Evolutionary conservation across 2,113 vertebrate genomes (phyloP).

Genomic region (Grammomys dolichurus): DNA sequence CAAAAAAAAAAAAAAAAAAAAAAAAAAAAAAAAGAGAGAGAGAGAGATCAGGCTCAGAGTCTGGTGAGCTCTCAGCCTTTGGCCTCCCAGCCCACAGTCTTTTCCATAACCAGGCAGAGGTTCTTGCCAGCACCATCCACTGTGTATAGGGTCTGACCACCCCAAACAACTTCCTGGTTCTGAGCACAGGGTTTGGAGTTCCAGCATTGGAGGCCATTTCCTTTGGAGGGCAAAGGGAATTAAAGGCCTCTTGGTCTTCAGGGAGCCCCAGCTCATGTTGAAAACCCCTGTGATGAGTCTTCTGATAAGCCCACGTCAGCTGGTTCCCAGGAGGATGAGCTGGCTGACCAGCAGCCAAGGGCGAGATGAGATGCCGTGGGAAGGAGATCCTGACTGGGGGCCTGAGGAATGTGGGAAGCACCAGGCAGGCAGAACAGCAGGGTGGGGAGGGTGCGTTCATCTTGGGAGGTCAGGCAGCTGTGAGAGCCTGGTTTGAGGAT

Average conservation of each 20-base stretch:
- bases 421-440: slow-evolving; percentile 35
- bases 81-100: too few species aligned
- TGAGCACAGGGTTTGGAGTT: too few species aligned
- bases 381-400: slow-evolving; percentile 72
- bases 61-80: too few species aligned
- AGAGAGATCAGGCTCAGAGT: too few species aligned
- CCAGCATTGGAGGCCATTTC: neutral
- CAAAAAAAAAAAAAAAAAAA: too few species aligned
- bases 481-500: neutral
- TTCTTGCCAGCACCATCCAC: too few species aligned
- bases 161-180: too few species aligned
- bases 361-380: slow-evolving; percentile 81
- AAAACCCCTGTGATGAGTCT: slow-evolving; percentile 8
- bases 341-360: slow-evolving; percentile 73
- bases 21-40: too few species aligned
- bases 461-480: neutral
- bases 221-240: neutral
- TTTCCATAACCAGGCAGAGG: too few species aligned
- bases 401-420: slow-evolving; percentile 76
- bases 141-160: too few species aligned
- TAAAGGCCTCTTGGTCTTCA: slow-evolving; percentile 33
- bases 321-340: slow-evolving; percentile 73
- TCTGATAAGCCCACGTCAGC: slow-evolving; percentile 27
- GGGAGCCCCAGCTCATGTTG: slow-evolving; percentile 16
- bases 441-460: neutral